Evolutionary conservation across 1,140 invertebrate species (phyloP), one percentile per base, ranked within the genome.

Genomic region (Zophobas morio): DNA sequence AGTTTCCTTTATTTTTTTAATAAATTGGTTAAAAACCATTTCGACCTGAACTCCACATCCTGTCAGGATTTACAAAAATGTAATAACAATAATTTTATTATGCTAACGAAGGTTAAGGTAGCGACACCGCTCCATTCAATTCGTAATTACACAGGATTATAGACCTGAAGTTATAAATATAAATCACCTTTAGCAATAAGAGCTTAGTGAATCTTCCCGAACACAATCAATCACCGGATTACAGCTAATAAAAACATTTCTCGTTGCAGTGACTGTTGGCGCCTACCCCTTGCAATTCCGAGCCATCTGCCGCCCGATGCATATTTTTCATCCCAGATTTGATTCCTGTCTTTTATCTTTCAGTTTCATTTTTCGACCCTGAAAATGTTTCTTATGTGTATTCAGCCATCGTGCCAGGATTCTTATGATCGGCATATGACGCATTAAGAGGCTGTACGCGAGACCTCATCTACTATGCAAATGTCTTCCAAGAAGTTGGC

Each of bases 171-270:
- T 66, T 66, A 66, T 66, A 66, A 66, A 80, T 76, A 82, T 82
- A 81, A 82, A 82, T 83, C 79, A 82, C 81, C 78, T 82, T 79
- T 78, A 79, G 77, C 77, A 82, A 82, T 81, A 78, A 79, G 75
- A 77, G 75, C 74, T 72, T 66, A 70, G 77, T 78, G 82, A 82
- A 81, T 74, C 75, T 81, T 79, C 79, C 78, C 74, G 79, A 80
- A 83, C 80, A 81, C 82, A 82, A 85, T 85, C 84, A 85, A 85
- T 85, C 84, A 85, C 82, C 42, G 80, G 84, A 85, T 85, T 85
- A 84, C 78, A 81, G 84, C 83, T 85, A 85, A 84, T 85, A 85
- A 85, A 85, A 85, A 84, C 84, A 84, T 85, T 85, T 84, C 81
- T 82, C 84, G 81, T 84, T 83, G 81, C 82, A 82, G 81, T 79